Evolutionary conservation across 2,113 vertebrate genomes (phyloP).

Genomic region (Nyctereutes procyonoides): DNA sequence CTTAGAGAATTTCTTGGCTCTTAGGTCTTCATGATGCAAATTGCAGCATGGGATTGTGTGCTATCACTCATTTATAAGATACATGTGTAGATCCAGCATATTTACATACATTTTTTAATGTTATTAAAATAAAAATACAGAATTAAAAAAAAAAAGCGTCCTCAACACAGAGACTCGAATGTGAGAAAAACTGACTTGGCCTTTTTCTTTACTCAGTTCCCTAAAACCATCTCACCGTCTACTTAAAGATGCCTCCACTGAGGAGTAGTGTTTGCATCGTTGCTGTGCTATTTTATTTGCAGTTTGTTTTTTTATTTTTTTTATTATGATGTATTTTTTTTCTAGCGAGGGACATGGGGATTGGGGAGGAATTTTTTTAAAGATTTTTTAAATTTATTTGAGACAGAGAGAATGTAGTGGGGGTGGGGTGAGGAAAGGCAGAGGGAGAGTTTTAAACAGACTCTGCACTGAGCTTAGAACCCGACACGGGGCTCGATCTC

Average conservation of each 20-base stretch:
- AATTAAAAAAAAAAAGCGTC: neutral
- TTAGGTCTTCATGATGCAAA: neutral
- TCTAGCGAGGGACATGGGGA: neutral
- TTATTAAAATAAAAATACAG: slow-evolving; percentile 37
- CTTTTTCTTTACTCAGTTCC: slow-evolving; percentile 20
- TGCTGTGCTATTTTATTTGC: slow-evolving; percentile 24
- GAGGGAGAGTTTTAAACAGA: neutral
- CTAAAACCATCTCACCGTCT: neutral
- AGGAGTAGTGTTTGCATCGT: neutral
- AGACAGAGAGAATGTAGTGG: neutral
- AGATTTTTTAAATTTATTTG: neutral
- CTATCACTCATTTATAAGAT: neutral
- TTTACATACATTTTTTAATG: slow-evolving; percentile 23
- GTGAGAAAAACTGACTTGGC: neutral
- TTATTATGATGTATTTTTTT: neutral
- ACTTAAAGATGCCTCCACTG: slow-evolving; percentile 7
- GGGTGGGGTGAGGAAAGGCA: no score
- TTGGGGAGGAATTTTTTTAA: neutral
- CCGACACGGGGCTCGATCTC: no score
- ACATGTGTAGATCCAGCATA: neutral
- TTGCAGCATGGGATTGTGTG: neutral
- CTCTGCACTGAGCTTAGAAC: neutral
- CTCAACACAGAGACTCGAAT: neutral
- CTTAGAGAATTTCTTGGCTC: slow-evolving; percentile 40
- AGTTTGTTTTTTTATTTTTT: neutral